These are phyloP conservation scores for Cuniculus paca DNA, from an alignment of 2,797 vertebrate species.

Conservation along the genomic window DNA sequence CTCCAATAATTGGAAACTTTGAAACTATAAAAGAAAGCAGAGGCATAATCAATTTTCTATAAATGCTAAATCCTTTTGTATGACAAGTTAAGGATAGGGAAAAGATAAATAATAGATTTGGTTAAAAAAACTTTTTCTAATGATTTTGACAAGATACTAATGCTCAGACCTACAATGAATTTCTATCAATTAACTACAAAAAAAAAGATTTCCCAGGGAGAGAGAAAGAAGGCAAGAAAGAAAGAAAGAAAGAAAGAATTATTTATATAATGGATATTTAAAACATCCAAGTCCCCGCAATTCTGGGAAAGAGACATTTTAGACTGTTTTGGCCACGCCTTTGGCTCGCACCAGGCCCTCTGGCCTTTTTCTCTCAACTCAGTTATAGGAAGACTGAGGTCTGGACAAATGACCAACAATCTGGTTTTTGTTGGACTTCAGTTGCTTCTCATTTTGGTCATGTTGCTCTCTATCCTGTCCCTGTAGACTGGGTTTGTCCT, in stretches of 20 bases:
- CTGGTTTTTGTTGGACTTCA: neutral
- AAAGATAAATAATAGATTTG: neutral
- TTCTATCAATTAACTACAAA: slow-evolving; percentile 17
- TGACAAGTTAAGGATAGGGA: neutral
- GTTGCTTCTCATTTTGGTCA: neutral
- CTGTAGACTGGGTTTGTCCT: neutral
- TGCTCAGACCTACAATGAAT: neutral
- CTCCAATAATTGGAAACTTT: neutral
- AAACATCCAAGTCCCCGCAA: neutral
- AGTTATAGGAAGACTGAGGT: neutral
- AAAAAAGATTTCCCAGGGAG: neutral
- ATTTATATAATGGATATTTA: neutral
- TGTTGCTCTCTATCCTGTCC: neutral
- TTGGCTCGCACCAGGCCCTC: too few relatives aligned
- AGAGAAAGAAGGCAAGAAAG: neutral
- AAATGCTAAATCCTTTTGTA: neutral
- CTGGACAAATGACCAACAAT: neutral
- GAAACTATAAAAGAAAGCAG: neutral
- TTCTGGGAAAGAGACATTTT: neutral
- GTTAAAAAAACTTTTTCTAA: slow-evolving; percentile 20
- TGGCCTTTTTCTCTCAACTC: neutral
- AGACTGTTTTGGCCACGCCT: neutral
- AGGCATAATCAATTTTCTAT: neutral
- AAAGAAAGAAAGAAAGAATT: neutral
- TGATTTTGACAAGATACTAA: slow-evolving; percentile 31